A percentile compares a stretch with the other conserved stretches of the same genome.
These are phyloP conservation scores for Venustoraphidia nigricollis DNA, from an alignment of 2,888 invertebrate species.

Conservation along the genomic window DNA sequence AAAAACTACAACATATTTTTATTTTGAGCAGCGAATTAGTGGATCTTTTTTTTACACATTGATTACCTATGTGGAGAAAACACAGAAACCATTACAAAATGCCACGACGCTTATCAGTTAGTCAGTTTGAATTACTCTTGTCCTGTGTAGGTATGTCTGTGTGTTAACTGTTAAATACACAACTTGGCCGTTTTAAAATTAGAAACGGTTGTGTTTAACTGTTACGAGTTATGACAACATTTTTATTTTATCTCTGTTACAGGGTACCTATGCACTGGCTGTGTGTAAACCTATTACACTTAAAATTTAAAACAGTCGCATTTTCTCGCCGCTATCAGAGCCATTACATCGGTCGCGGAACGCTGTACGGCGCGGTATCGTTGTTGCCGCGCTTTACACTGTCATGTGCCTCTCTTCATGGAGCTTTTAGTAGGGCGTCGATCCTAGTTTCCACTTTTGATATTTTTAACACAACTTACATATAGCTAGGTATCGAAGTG, in stretches of 20 bases:
- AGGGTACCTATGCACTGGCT: conserved; percentile 9
- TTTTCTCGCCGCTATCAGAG: conserved; percentile 26
- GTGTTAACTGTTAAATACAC: conserved; percentile 22
- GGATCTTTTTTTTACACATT: too few species aligned
- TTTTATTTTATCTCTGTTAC: conserved; percentile 21
- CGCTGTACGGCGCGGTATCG: conserved; percentile 19
- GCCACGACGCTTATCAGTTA: too few species aligned
- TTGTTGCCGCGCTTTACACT: conserved; percentile 14
- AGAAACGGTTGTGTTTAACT: conserved; percentile 25
- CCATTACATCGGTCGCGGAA: conserved; percentile 24
- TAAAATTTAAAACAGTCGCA: conserved; percentile 31
- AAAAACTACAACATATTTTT: too few species aligned
- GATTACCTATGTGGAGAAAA: too few species aligned
- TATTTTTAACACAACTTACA: too few species aligned
- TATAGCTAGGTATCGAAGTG: too few species aligned
- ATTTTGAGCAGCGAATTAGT: too few species aligned
- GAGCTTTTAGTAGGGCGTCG: too few species aligned
- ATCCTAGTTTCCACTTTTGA: too few species aligned
- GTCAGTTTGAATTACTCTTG: conserved; percentile 19
- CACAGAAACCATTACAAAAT: too few species aligned
- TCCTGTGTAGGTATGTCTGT: too few species aligned
- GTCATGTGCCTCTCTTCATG: conserved; percentile 2
- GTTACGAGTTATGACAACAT: conserved; percentile 23
- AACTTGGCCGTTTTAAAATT: conserved; percentile 23
- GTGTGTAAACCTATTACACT: conserved; percentile 28